Conservation (phyloP, 2,888 invertebrate genomes). For the Julus scandinavius region DNA sequence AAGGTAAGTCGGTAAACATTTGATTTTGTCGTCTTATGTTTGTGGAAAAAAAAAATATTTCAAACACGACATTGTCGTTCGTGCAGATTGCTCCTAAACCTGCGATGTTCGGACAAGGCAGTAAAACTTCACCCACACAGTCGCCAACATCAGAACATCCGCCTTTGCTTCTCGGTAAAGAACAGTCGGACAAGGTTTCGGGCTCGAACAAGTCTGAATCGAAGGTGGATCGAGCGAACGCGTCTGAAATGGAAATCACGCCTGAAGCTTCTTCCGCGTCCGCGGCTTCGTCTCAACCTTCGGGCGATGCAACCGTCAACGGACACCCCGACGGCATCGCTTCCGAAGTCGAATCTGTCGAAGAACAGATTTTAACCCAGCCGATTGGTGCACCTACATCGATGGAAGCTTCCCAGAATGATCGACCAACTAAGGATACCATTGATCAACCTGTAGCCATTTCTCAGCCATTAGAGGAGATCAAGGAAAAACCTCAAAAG, state of each 20-base stretch:
- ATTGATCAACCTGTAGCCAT: background rate
- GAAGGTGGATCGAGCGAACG: background rate
- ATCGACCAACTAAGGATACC: background rate
- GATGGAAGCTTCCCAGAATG: background rate
- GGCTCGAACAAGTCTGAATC: background rate
- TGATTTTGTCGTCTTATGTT: background rate
- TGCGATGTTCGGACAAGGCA: constrained; percentile 58
- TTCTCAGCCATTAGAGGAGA: background rate
- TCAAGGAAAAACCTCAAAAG: background rate
- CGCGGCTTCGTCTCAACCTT: background rate
- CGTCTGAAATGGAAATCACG: too few relatives aligned
- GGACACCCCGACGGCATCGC: background rate
- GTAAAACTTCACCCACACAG: constrained; percentile 71
- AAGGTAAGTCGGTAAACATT: constrained; percentile 8
- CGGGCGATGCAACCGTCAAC: background rate
- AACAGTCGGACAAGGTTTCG: background rate
- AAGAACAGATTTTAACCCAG: background rate
- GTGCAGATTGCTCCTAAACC: constrained; percentile 55
- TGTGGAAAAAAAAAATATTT: background rate
- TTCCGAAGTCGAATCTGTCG: background rate
- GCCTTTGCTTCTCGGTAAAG: background rate
- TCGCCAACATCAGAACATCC: constrained; percentile 69
- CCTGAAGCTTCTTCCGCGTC: background rate
- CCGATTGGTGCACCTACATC: background rate
- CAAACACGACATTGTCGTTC: background rate